Evolutionary conservation across 2,888 invertebrate species (phyloP).

Genomic region (Teinopalpus imperialis): DNA sequence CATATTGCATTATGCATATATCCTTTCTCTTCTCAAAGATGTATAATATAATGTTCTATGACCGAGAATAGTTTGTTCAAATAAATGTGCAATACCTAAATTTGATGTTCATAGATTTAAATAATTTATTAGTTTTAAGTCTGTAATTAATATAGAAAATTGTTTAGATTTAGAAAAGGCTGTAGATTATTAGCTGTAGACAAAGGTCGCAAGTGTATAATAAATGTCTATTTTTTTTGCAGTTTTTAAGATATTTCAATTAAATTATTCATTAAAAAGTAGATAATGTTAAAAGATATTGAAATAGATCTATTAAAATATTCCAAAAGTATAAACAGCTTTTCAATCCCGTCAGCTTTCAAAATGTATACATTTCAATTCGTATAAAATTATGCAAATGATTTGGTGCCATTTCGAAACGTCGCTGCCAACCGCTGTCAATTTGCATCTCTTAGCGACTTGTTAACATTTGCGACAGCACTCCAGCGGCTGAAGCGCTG

Average conservation of each 20-base stretch:
- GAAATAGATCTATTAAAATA: constrained; percentile 23
- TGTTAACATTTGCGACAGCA: constrained; percentile 53
- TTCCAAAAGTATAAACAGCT: constrained; percentile 29
- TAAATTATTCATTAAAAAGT: constrained; percentile 17
- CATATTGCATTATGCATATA: no score
- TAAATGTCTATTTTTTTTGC: constrained; percentile 9
- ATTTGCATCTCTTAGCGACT: constrained; percentile 75
- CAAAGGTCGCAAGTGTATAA: neutral
- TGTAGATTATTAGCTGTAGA: constrained; percentile 14
- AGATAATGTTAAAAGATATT: constrained; percentile 20
- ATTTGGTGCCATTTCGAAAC: constrained; percentile 72
- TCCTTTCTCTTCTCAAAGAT: no score
- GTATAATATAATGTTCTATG: no score
- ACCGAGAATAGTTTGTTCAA: no score
- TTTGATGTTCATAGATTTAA: constrained; percentile 1
- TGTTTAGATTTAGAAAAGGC: constrained; percentile 1
- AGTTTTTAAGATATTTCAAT: constrained; percentile 4
- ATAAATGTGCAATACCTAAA: constrained; percentile 14
- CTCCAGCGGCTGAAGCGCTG: constrained; percentile 49
- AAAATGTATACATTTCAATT: constrained; percentile 55
- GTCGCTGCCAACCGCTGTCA: constrained; percentile 70
- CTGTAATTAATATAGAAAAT: constrained; percentile 5
- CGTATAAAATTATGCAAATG: constrained; percentile 70
- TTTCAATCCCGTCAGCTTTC: constrained; percentile 60
- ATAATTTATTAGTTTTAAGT: constrained; percentile 3